A percentile compares a stretch with the other conserved stretches of the same genome.
Evolutionary conservation across 2,797 vertebrate genomes (phyloP).

Genomic region (Leucoraja ocellata): DNA sequence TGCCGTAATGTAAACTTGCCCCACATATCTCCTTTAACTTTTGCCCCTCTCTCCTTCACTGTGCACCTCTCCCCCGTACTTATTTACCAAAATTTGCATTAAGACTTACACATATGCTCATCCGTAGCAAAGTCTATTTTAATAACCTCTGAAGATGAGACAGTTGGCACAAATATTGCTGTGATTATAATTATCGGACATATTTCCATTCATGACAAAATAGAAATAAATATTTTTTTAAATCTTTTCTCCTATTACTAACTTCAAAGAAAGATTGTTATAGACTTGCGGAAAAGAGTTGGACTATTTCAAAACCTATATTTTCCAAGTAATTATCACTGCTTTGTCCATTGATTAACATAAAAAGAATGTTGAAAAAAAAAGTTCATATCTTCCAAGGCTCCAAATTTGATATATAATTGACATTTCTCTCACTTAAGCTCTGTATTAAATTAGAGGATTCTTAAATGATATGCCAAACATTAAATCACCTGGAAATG

Average conservation of each 20-base stretch:
- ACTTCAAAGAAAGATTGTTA: conserved; percentile 35
- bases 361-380: conserved; percentile 26
- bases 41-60: no score
- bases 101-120: neutral
- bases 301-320: neutral
- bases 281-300: conserved; percentile 15
- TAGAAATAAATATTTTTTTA: neutral
- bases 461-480: conserved; percentile 9
- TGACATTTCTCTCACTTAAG: neutral
- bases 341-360: conserved; percentile 3
- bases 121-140: conserved; percentile 19
- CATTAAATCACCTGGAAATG: conserved; percentile 11
- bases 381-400: neutral
- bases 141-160: conserved; percentile 39
- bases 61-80: neutral
- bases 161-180: conserved; percentile 54
- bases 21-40: no score
- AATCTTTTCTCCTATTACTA: conserved; percentile 14
- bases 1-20: neutral
- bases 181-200: conserved; percentile 61
- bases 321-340: conserved; percentile 1
- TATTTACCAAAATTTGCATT: neutral
- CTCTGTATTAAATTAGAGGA: neutral
- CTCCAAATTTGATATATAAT: neutral
- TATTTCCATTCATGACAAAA: conserved; percentile 22